Conservation (phyloP, 2,888 invertebrate species). For the Amiota communis region DNA sequence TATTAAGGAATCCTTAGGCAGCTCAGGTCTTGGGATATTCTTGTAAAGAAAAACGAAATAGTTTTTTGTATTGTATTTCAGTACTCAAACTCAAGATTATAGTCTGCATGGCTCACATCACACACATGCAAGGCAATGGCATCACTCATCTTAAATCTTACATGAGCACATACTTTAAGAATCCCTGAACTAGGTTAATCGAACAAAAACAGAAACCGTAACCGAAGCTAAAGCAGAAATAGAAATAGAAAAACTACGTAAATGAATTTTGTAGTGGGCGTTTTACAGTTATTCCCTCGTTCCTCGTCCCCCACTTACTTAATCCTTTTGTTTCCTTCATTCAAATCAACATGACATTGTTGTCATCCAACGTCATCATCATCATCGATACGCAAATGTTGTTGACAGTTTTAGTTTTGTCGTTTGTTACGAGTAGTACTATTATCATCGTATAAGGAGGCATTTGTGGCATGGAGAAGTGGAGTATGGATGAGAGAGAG, state of each 20-base stretch:
- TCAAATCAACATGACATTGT: conserved; percentile 1
- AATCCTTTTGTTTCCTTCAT: neutral
- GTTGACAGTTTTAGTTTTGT: conserved; percentile 7
- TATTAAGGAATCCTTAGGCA: too few relatives aligned
- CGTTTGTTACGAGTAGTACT: neutral
- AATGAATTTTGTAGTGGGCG: conserved; percentile 15
- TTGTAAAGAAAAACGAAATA: too few relatives aligned
- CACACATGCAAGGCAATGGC: too few relatives aligned
- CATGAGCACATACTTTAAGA: neutral
- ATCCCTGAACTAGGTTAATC: too few relatives aligned
- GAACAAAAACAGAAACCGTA: neutral
- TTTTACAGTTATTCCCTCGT: neutral
- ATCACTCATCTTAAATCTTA: neutral
- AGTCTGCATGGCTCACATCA: too few relatives aligned
- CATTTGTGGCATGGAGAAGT: neutral
- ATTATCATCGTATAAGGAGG: neutral
- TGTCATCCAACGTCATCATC: conserved; percentile 9
- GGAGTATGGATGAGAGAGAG: neutral
- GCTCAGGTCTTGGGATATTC: too few relatives aligned
- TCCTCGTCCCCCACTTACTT: neutral
- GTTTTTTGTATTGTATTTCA: too few relatives aligned
- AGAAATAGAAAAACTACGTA: conserved; percentile 6
- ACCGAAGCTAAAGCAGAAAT: neutral
- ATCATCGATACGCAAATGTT: conserved; percentile 12
- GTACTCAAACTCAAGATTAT: too few relatives aligned